Evolutionary conservation across 2,888 invertebrate species (phyloP).

Genomic region (Clostera curtula): DNA sequence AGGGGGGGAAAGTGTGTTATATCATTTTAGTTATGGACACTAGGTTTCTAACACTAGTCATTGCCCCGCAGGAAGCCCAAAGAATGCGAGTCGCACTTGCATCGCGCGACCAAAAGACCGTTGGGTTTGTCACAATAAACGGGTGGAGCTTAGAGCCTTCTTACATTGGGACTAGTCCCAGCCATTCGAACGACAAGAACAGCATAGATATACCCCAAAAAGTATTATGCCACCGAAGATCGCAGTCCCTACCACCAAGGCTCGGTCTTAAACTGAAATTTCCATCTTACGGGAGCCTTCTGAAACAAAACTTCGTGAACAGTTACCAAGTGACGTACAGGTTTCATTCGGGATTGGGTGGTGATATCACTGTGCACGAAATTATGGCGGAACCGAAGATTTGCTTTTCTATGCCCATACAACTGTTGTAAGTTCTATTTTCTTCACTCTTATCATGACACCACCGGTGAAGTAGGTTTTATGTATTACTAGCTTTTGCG

Average conservation of each 20-base stretch:
- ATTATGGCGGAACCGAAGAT: constrained; percentile 93
- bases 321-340: constrained; percentile 85
- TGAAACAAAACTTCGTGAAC: constrained; percentile 84
- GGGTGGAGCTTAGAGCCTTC: constrained; percentile 91
- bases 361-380: constrained; percentile 95
- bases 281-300: constrained; percentile 83
- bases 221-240: constrained; percentile 74
- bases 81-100: constrained; percentile 76
- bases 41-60: too few relatives aligned
- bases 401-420: constrained; percentile 89
- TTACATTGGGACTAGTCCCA: constrained; percentile 80
- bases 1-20: too few relatives aligned
- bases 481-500: too few relatives aligned
- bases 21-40: too few relatives aligned
- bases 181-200: constrained; percentile 72
- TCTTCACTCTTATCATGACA: too few relatives aligned
- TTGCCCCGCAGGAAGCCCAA: constrained; percentile 70
- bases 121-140: constrained; percentile 89
- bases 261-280: constrained; percentile 87
- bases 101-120: constrained; percentile 78
- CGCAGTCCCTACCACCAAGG: constrained; percentile 89
- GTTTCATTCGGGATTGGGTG: constrained; percentile 92
- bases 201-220: constrained; percentile 56
- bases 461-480: too few relatives aligned
- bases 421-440: constrained; percentile 88